A percentile compares a stretch with the other conserved stretches of the same genome.
These are phyloP conservation scores for Leptopilina myrica DNA, from an alignment of 2,888 invertebrate species.

Conservation along the genomic window DNA sequence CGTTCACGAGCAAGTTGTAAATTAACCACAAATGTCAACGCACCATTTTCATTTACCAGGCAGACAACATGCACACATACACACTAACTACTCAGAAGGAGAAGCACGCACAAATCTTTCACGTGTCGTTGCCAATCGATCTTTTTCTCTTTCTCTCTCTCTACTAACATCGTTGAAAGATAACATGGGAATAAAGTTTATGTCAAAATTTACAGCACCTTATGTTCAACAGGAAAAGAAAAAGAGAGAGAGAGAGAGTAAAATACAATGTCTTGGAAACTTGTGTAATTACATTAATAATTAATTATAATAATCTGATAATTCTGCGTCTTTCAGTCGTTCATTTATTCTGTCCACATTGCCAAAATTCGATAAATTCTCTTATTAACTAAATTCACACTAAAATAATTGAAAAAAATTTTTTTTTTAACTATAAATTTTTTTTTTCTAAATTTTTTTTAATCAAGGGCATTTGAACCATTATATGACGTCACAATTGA, in stretches of 20 bases:
- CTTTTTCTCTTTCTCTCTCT: background rate
- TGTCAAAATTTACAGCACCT: constrained; percentile 28
- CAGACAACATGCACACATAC: background rate
- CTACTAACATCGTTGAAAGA: background rate
- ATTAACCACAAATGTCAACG: constrained; percentile 39
- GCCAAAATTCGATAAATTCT: too few species aligned
- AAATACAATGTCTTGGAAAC: background rate
- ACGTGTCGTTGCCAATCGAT: constrained; percentile 35
- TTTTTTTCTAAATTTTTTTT: too few species aligned
- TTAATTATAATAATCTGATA: too few species aligned
- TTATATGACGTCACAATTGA: too few species aligned
- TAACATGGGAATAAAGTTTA: constrained; percentile 30
- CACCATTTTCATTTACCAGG: constrained; percentile 20
- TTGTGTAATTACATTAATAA: background rate
- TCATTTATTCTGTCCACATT: too few species aligned
- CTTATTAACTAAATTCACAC: too few species aligned
- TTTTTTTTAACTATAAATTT: too few species aligned
- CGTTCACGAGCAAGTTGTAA: constrained; percentile 50
- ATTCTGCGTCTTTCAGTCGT: too few species aligned
- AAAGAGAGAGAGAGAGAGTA: too few species aligned
- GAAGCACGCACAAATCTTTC: constrained; percentile 5
- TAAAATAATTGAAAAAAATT: too few species aligned
- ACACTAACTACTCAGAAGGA: background rate
- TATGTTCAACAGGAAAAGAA: background rate
- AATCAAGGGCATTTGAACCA: too few species aligned